Conservation (phyloP, 2,113 vertebrate species). For the Muntiacus reevesi region DNA sequence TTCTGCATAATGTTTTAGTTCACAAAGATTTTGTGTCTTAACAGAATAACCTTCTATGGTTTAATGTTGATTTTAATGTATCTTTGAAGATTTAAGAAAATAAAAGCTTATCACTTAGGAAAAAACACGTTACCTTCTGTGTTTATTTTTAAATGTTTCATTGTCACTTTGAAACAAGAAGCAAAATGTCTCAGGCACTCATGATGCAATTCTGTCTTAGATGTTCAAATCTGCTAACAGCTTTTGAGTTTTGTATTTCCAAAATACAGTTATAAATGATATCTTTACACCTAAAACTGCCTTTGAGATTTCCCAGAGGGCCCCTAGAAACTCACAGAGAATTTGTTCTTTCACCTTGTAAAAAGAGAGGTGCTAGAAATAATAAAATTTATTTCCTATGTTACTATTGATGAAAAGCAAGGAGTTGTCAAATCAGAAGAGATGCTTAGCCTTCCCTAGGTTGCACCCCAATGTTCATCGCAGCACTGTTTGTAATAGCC, state of each 20-base stretch:
- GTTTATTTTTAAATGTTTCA: neutral
- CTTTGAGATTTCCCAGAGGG: neutral
- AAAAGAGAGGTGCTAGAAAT: neutral
- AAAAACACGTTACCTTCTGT: neutral
- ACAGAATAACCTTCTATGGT: neutral
- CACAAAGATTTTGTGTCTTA: neutral
- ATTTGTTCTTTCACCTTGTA: neutral
- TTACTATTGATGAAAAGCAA: neutral
- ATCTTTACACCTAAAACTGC: neutral
- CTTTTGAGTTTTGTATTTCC: slow-evolving; percentile 6
- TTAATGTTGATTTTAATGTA: neutral
- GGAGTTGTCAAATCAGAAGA: neutral
- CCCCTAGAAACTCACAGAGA: neutral
- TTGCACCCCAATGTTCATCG: too few relatives aligned
- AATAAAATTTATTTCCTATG: neutral
- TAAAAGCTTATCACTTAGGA: neutral
- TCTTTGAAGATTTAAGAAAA: neutral
- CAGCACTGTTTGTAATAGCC: too few relatives aligned
- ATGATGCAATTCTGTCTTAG: neutral
- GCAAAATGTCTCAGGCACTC: neutral
- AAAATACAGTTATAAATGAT: neutral
- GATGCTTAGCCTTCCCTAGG: neutral
- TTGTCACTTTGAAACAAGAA: neutral
- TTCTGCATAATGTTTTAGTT: neutral
- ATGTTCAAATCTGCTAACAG: neutral